phyloP scores from a whole-genome alignment of 30 jellyfish, hydroid and myxozoan genomes.

The Chrysaora quinquecirrha region DNA sequence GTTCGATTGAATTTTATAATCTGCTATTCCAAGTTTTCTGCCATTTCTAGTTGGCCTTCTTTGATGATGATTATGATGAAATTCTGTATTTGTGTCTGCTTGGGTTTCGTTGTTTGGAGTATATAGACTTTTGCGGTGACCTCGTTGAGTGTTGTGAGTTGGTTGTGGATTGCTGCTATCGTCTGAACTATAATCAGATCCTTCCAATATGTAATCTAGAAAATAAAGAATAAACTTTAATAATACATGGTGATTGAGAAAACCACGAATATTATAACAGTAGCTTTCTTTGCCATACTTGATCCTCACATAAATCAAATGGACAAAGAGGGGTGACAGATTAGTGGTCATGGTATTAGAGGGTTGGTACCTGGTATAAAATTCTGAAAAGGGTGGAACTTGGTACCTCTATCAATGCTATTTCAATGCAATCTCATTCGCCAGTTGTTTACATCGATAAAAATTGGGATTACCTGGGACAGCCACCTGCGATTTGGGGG shows the following conservation, averaged over 20 bases:
- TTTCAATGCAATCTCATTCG: too few relatives aligned
- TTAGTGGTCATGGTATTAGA: too few relatives aligned
- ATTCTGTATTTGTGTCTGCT: background rate
- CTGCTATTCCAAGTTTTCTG: background rate
- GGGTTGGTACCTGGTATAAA: too few relatives aligned
- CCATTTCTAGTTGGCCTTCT: background rate
- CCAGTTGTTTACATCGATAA: too few relatives aligned
- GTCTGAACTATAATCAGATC: conserved; percentile 48
- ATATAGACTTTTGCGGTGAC: background rate
- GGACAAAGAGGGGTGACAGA: too few relatives aligned
- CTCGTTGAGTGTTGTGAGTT: background rate
- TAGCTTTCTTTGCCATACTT: too few relatives aligned
- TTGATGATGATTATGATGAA: background rate
- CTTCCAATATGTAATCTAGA: conserved; percentile 49
- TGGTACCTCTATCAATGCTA: too few relatives aligned
- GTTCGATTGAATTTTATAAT: background rate
- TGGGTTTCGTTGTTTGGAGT: background rate
- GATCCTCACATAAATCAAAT: too few relatives aligned
- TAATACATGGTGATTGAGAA: background rate
- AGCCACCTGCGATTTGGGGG: too few relatives aligned
- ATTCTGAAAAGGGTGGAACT: too few relatives aligned
- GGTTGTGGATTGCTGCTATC: conserved; percentile 17
- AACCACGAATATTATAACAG: too few relatives aligned
- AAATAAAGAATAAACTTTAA: background rate
- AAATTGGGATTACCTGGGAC: too few relatives aligned